Evolutionary conservation across 2,113 vertebrate species (phyloP), one percentile per base, ranked within the genome.

Genomic region (Caloenas nicobarica): DNA sequence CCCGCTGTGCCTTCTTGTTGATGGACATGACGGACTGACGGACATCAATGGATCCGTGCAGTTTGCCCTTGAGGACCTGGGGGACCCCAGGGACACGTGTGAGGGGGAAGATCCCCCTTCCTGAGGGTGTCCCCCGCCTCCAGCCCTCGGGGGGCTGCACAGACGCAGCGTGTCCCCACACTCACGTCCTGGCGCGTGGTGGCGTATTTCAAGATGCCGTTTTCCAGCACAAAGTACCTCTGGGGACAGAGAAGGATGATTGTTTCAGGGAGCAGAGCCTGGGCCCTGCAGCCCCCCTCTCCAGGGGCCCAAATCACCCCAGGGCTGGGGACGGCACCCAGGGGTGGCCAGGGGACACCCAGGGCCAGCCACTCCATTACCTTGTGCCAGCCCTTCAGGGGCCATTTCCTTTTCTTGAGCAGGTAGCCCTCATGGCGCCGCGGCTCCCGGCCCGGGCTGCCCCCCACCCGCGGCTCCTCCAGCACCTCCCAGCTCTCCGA

Each of bases 321-420:
- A 21, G 34, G 33, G 48, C 42, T 44, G 42, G 42, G 42, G 42
- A 44, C 42, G 17, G 42, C 42, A 44, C 42, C 48, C 48, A 24
- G 48, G 23, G 13, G 46, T 18, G 11, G 31, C 54, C 25, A 2
- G n/a, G 48, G 23, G 34, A 2, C 21, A 61, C 34, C 50, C 0
- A 3, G 16, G 4, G 48, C 65, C 53, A 3, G 48, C 83, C n/a
- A 87, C 82, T 18, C 61, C 8, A 0, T 96, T 91, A 99, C 99
- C 98, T 99, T 99, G 98, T 99, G 99, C 99, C 99, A 99, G 83
- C 99, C 99, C 93, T 99, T 99, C 66, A 99, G 97, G 8, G 99
- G 99, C 97, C 99, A 99, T 95, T 99, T 99, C 89, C 99, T 98
- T 97, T 98, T 99, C 97, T 99, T 99, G 96, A 99, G 98, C 97